A percentile compares a stretch with the other conserved stretches of the same genome.
Conservation (phyloP, 2,888 invertebrate genomes). For the Drosophila borborema region DNA sequence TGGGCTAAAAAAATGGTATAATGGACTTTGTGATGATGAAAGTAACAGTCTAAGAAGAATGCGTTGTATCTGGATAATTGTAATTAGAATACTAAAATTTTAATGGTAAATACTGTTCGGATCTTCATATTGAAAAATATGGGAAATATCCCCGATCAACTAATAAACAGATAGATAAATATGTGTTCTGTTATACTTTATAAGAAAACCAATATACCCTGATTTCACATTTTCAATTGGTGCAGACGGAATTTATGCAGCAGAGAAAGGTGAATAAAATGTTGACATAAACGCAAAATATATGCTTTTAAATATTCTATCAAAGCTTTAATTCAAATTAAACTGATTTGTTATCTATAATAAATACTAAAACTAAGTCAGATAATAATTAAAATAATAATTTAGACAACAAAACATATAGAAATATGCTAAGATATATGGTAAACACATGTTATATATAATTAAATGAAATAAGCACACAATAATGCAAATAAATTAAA, state of each 20-base stretch:
- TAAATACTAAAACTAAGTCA: neutral
- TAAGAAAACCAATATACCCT: neutral
- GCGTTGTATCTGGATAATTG: no score
- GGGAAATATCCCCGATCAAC: no score
- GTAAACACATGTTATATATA: conserved; percentile 38
- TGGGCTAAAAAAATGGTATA: neutral
- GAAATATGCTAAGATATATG: conserved; percentile 14
- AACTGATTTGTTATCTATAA: neutral
- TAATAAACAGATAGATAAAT: no score
- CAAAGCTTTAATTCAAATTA: no score
- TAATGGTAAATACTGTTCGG: neutral
- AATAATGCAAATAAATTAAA: conserved; percentile 18
- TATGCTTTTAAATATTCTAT: no score
- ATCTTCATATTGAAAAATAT: no score
- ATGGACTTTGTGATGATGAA: neutral
- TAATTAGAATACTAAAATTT: neutral
- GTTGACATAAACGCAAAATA: neutral
- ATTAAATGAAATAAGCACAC: conserved; percentile 39
- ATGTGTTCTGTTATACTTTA: neutral
- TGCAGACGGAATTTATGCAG: neutral
- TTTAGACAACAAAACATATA: neutral
- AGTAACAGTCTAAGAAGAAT: neutral
- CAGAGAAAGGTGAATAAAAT: neutral
- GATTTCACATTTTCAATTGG: neutral
- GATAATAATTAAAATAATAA: neutral